Percentiles rank a stretch among this genome's conserved stretches.
Evolutionary conservation across 23 tunicate species (phyloP).

Genomic region (Botrylloides violaceus): DNA sequence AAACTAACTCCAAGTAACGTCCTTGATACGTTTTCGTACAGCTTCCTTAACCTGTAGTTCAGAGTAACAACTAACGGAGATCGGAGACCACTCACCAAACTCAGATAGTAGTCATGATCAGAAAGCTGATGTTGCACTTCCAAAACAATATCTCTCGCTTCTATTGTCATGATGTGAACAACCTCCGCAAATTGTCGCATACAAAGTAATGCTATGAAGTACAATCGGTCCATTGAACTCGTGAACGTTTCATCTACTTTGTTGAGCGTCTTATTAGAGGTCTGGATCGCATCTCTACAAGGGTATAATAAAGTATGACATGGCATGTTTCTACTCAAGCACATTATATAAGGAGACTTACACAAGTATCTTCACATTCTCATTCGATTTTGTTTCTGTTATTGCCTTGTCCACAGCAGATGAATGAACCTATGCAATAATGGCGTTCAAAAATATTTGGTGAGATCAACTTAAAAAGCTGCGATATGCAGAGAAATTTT

Average conservation of each 20-base stretch:
- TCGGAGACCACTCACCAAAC: not conserved
- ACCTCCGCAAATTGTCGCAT: slow-evolving; percentile 29
- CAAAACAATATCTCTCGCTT: slow-evolving; percentile 30
- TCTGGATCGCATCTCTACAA: not conserved
- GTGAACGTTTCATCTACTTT: not conserved
- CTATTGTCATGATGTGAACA: slow-evolving; percentile 25
- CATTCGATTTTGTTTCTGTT: slow-evolving; percentile 1
- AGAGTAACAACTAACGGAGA: too few relatives aligned
- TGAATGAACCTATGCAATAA: not conserved
- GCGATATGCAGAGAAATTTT: too few relatives aligned
- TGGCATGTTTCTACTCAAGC: not conserved
- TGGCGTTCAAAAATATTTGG: too few relatives aligned
- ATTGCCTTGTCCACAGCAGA: slow-evolving; percentile 16
- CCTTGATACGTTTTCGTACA: too few relatives aligned
- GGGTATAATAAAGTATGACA: not conserved
- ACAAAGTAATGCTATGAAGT: slow-evolving; percentile 1
- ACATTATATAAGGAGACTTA: not conserved
- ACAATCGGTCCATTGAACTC: not conserved
- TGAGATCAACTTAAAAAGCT: too few relatives aligned
- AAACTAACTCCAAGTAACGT: too few relatives aligned
- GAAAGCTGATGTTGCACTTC: slow-evolving; percentile 8
- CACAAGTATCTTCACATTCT: not conserved
- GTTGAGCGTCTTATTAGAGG: not conserved
- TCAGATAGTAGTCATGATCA: not conserved
- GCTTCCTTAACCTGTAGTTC: too few relatives aligned